A percentile compares a stretch with the other conserved stretches of the same genome.
Conservation (phyloP, 2,888 invertebrate genomes). For the Perithous albicinctus region DNA sequence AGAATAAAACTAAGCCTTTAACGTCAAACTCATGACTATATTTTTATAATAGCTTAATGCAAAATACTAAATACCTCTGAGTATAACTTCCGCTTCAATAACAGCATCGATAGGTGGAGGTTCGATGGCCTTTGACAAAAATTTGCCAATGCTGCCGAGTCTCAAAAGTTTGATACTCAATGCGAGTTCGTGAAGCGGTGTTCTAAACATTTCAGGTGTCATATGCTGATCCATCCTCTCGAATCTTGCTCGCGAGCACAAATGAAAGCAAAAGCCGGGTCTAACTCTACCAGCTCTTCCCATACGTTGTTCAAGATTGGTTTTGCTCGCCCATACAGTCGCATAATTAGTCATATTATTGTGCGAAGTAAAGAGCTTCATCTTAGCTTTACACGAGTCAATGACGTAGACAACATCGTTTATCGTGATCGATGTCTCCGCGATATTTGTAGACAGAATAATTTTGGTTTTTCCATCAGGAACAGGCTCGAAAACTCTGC, state of each 20-base stretch:
- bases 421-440: constrained; percentile 99
- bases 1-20: too few species aligned
- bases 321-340: constrained; percentile 97
- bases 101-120: constrained; percentile 99
- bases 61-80: constrained; percentile 83
- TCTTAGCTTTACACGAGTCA: constrained; percentile 98
- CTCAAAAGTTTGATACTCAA: constrained; percentile 95
- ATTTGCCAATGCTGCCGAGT: constrained; percentile 96
- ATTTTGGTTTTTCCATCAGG: constrained; percentile 95
- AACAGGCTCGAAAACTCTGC: constrained; percentile 95
- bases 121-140: constrained; percentile 97
- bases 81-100: constrained; percentile 96
- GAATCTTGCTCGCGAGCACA: constrained; percentile 92
- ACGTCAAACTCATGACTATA: too few species aligned
- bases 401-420: constrained; percentile 99
- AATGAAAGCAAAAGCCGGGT: constrained; percentile 96
- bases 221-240: constrained; percentile 93
- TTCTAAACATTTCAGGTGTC: constrained; percentile 99
- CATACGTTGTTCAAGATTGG: constrained; percentile 97
- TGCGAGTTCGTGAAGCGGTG: constrained; percentile 97
- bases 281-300: constrained; percentile 98
- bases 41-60: not conserved
- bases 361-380: constrained; percentile 98
- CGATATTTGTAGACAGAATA: constrained; percentile 98
- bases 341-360: constrained; percentile 99